Percentiles rank a stretch among this genome's conserved stretches.
Conservation (phyloP, 2,797 vertebrate genomes). For the Luscinia luscinia region DNA sequence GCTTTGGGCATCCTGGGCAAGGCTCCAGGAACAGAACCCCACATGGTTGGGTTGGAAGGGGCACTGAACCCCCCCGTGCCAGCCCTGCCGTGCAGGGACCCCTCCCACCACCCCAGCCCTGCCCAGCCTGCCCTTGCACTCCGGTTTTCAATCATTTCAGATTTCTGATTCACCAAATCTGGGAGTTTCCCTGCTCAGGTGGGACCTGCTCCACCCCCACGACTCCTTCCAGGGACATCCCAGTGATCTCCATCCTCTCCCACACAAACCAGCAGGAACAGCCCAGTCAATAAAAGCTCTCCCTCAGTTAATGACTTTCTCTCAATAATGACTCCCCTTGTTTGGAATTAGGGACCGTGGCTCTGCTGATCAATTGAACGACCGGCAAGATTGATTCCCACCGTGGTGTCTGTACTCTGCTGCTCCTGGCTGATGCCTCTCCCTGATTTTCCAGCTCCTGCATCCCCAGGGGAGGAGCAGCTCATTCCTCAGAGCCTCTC, state of each 20-base stretch:
- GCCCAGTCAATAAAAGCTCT: not conserved
- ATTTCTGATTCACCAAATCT: not conserved
- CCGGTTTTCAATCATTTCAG: too few species aligned
- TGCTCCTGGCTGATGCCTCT: not conserved
- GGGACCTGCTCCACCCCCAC: not conserved
- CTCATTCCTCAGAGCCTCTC: not conserved
- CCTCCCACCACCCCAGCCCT: not conserved
- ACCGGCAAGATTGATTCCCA: not conserved
- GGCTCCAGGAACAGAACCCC: not conserved
- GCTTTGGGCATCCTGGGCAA: not conserved
- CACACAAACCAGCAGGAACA: rapidly evolving
- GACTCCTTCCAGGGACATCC: not conserved
- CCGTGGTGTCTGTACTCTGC: not conserved
- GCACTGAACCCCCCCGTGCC: rapidly evolving
- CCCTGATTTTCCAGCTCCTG: rapidly evolving
- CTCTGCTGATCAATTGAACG: not conserved
- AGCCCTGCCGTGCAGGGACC: not conserved
- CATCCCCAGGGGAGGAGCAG: not conserved
- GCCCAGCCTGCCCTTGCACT: not conserved
- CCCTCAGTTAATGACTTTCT: not conserved
- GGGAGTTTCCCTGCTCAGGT: not conserved
- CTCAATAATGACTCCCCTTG: not conserved
- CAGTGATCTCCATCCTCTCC: not conserved
- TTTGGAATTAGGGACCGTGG: not conserved
- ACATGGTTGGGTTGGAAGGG: rapidly evolving